phyloP scores from a whole-genome alignment of 2,797 vertebrate genomes.

The Acrossocheilus wenchowensis region DNA sequence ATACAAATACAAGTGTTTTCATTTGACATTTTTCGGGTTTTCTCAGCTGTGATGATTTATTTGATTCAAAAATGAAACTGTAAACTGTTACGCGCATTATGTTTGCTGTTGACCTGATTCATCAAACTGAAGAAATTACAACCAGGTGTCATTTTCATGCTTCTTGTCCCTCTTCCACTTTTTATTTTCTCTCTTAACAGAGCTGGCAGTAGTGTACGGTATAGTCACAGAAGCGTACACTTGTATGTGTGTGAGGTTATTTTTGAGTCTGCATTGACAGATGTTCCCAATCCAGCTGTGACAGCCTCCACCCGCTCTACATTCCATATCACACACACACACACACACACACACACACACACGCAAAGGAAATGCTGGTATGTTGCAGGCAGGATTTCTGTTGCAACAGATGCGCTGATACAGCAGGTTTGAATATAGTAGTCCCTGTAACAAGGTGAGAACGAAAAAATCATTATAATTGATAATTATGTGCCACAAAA shows the following conservation, averaged over 20 bases:
- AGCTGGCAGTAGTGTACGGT: conserved; percentile 13
- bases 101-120: conserved; percentile 54
- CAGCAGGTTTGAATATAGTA: neutral
- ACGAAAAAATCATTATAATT: neutral
- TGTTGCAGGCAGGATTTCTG: conserved; percentile 27
- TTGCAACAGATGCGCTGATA: conserved; percentile 11
- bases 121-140: conserved; percentile 50
- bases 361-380: conserved; percentile 20
- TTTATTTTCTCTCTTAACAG: neutral
- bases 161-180: conserved; percentile 39
- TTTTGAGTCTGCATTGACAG: conserved; percentile 14
- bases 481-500: neutral
- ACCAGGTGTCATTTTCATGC: conserved; percentile 52
- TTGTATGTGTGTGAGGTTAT: conserved; percentile 23
- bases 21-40: neutral
- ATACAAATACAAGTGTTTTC: conserved; percentile 18
- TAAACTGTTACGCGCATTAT: conserved; percentile 40
- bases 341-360: conserved; percentile 15
- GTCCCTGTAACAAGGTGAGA: neutral
- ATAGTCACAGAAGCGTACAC: neutral
- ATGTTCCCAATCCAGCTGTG: conserved; percentile 43
- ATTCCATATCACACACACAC: neutral
- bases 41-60: conserved; percentile 61
- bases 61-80: conserved; percentile 59
- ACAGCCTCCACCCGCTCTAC: neutral